Evolutionary conservation across 2,797 vertebrate genomes (phyloP), one percentile per base, ranked within the genome.

Genomic region (Phrynocephalus forsythii): DNA sequence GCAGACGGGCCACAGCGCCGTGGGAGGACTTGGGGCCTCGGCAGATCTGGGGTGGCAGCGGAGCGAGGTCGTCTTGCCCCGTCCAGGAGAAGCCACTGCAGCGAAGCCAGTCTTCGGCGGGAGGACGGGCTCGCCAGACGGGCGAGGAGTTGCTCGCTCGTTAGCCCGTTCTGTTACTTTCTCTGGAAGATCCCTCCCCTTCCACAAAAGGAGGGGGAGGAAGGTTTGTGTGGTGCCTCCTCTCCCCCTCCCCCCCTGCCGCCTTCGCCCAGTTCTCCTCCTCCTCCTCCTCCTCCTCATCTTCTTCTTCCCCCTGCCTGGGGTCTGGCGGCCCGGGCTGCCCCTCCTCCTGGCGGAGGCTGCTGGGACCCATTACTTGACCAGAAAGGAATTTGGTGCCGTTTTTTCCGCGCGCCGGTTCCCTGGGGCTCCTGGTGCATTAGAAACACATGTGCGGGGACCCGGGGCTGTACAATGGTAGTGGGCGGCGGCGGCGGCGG

Each of bases 281-380:
- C 90, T 90, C 92, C 92, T 94, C 92, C 91, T 83, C 84, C 44
- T 79, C 77, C 85, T 68, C 28, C 87, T 8, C 52, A 11, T 9
- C 69, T 9, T 6, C 38, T 7, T 16, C 84, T 50, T 80, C 56
- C 60, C 38, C 87, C 5, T 89, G 89, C 78, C 44, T 89, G 94
- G 93, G 94, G 83, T 93, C 92, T 89, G 79, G 72, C 52, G 0
- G 93, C 90, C 94, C 86, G 16, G 92, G 87, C 52, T 28, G 89
- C 92, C 92, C 89, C 91, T 90, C 92, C 92, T 93, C 94, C 90
- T 82, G 92, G 93, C 92, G 69, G 88, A 94, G 92, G 93, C 94
- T 94, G 93, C 93, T 95, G 95, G 95, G 94, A 93, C 94, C 90
- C 92, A 95, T 95, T 93, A 95, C 94, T 95, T 66, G 94, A 95